Evolutionary conservation across 2,797 vertebrate species (phyloP), one percentile per base, ranked within the genome.

Genomic region (Eutrigla gurnardus): DNA sequence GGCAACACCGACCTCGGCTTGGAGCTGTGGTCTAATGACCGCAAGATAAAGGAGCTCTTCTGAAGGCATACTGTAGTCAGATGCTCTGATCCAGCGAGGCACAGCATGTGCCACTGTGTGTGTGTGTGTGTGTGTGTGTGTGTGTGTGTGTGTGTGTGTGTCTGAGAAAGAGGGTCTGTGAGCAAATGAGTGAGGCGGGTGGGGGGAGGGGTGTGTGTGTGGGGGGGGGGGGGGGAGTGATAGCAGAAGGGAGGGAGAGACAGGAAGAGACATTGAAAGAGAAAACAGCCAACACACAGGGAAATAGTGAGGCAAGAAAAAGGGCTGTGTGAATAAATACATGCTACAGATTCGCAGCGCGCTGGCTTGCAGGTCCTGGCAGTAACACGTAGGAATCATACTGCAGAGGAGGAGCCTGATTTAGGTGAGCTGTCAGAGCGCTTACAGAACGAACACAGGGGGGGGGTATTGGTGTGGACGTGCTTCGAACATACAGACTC

Each of bases 361-460:
- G 8, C 85, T 69, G 78, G 79, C 86, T 92, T 58, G 84, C 86
- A 86, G 89, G 86, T 90, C 82, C 88, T 89, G 82, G 87, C 86
- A 88, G 88, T 61, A 89, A 89, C 88, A 91, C 87, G 74, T 55
- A 90, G 88, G 75, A 81, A 86, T 84, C 86, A 86, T 92, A 82
- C 91, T 91, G 93, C 93, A 93, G 92, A 93, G 91, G 91, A 92
- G 91, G 91, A 92, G 89, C 91, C 79, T 91, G 88, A 86, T 85
- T 85, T 88, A 92, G 90, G 89, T 90, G 86, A 91, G 90, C 88
- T 84, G 91, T 90, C 90, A 85, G 84, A 65, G 86, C 87, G 83
- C 73, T 70, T 80, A 81, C 70, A 83, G 78, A 84, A 57, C 11
- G 62, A 88, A 85, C 83, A 86, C 82, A 49, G 53, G 78, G 25